phyloP scores from a whole-genome alignment of 2,113 vertebrate genomes.

The Lepisosteus oculatus region DNA sequence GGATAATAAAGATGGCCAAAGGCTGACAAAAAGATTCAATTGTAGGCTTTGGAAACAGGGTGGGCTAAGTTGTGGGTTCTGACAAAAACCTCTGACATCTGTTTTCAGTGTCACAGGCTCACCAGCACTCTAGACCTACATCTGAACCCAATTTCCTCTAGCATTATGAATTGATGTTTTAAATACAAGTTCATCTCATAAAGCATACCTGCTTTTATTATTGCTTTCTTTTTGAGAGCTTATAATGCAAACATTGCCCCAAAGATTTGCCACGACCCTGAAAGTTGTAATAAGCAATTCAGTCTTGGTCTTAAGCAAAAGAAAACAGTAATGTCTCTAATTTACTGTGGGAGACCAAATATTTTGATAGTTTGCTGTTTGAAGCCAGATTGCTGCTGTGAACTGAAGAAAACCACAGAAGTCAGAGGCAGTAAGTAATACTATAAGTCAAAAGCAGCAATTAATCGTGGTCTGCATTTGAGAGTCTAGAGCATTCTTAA shows the following conservation, averaged over 20 bases:
- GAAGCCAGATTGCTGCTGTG: no score
- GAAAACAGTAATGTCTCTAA: background rate
- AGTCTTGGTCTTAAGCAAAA: background rate
- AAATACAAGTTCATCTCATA: background rate
- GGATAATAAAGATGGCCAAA: background rate
- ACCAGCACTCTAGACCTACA: background rate
- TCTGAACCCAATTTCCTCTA: background rate
- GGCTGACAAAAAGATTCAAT: background rate
- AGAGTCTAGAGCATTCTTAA: background rate
- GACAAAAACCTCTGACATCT: slow-evolving; percentile 3
- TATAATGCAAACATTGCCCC: background rate
- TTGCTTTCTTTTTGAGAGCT: background rate
- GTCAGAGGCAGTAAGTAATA: background rate
- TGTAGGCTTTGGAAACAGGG: background rate
- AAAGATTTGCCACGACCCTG: background rate
- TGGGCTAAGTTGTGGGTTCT: background rate
- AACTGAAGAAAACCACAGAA: background rate
- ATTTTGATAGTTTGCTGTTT: background rate
- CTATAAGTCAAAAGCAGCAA: background rate
- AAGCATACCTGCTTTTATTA: background rate
- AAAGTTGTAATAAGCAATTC: background rate
- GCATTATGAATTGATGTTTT: background rate
- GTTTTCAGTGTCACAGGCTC: background rate
- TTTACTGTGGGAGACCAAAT: background rate
- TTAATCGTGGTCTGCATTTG: background rate